Conservation (phyloP, 2,888 invertebrate species). For the Achlya flavicornis region DNA sequence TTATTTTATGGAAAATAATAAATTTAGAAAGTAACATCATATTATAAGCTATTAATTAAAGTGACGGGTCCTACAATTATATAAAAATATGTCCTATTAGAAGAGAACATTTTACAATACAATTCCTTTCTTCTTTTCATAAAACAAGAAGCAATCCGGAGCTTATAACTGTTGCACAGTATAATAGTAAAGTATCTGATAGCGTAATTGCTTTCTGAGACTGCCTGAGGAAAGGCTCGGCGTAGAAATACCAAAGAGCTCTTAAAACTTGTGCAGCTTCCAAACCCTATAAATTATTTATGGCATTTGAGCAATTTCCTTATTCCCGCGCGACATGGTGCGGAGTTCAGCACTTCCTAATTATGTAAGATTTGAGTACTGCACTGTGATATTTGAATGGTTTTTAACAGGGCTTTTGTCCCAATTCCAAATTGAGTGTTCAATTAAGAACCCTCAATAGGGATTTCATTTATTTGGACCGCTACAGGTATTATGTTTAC, state of each 20-base stretch:
- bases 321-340: constrained; percentile 44
- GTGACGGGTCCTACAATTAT: too few species aligned
- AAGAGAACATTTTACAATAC: neutral
- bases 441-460: constrained; percentile 35
- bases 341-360: constrained; percentile 48
- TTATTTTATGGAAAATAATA: neutral
- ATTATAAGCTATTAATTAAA: too few species aligned
- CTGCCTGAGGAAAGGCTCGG: constrained; percentile 36
- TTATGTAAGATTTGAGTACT: constrained; percentile 68
- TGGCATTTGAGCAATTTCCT: constrained; percentile 70
- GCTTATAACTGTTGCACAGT: constrained; percentile 16
- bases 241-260: constrained; percentile 59
- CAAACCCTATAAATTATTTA: constrained; percentile 77
- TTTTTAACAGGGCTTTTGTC: constrained; percentile 52
- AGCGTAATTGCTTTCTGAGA: constrained; percentile 43
- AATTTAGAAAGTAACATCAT: too few species aligned
- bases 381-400: constrained; percentile 59
- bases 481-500: too few species aligned
- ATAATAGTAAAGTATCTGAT: constrained; percentile 36
- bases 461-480: constrained; percentile 2
- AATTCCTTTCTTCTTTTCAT: neutral
- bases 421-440: constrained; percentile 26
- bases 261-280: constrained; percentile 69
- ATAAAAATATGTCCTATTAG: neutral
- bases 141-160: neutral